Conservation (phyloP, 1,140 invertebrate genomes). For the Anoplolepis gracilipes region DNA sequence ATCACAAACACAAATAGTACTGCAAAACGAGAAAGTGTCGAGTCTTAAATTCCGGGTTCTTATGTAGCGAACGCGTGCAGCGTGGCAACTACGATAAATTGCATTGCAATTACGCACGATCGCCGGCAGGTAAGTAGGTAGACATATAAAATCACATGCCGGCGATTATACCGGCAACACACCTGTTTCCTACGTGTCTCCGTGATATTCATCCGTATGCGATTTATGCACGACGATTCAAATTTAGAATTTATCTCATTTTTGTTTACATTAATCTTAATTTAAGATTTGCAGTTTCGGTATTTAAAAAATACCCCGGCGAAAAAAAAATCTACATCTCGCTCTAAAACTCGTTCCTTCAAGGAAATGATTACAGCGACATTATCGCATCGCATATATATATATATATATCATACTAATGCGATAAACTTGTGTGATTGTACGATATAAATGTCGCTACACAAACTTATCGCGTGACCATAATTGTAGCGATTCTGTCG, state of each 20-base stretch:
- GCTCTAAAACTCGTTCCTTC: not conserved
- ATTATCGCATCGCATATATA: not conserved
- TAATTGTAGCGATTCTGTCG: conserved; percentile 30
- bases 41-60: conserved; percentile 23
- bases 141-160: conserved; percentile 42
- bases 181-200: conserved; percentile 43
- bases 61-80: not conserved
- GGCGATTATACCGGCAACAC: conserved; percentile 29
- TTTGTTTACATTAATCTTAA: too few species aligned
- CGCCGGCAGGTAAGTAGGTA: not conserved
- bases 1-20: not conserved
- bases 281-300: not conserved
- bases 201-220: not conserved
- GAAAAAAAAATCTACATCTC: not conserved
- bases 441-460: not conserved
- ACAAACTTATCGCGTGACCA: not conserved
- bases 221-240: not conserved
- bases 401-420: not conserved
- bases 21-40: not conserved
- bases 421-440: not conserved
- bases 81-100: conserved; percentile 35
- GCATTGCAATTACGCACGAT: conserved; percentile 44
- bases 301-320: too few species aligned
- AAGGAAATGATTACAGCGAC: not conserved
- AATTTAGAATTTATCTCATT: not conserved